Base-by-base conservation (phyloP, 2,113 vertebrate genomes). In the Mesoclemmys tuberculata region DNA sequence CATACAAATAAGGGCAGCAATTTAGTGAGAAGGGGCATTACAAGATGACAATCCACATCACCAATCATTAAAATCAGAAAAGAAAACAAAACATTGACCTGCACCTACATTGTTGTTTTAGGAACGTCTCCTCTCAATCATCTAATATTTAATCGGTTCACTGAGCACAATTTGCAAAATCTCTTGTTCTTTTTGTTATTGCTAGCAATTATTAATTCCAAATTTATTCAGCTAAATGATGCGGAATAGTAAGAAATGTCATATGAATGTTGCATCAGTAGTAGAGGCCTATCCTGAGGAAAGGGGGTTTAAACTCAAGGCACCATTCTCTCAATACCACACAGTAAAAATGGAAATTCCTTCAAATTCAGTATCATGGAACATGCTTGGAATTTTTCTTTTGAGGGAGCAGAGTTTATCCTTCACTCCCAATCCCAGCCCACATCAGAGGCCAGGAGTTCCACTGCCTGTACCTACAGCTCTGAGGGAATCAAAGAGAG, bases 141-240 rank as follows among this genome's bases (percentile, higher is more conserved):
- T 87, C 74, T 93, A 68, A 75, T 58, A 58, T 82, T 38, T 88
- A 52, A 49, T 54, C 1, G 2, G 52, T 80, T 91, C 80, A 85
- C 61, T 92, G 80, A 26, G 82, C 88, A 75, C 88, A 93, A n/a
- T 51, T 96, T 85, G 90, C n/a, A 44, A 82, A 94, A 92, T 90
- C 95, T 84, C 81, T 94, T 85, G 71, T 61, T 93, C 84, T 88
- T 49, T 68, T 80, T 44, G 56, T 87, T 64, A 49, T 5, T 90
- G 68, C 38, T 78, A 90, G 71, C 7, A 85, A 80, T n/a, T 75
- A 27, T 12, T 75, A 75, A 44, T 75, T 75, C 38, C 24, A 22
- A 24, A 75, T 75, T 44, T 27, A 71, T 75, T 75, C 38, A 75
- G 38, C 41, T 75, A 44, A 41, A 46, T 0, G 0, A 12, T 41